Evolutionary conservation across 2,888 invertebrate genomes (phyloP).

Genomic region (Trilocha varians): DNA sequence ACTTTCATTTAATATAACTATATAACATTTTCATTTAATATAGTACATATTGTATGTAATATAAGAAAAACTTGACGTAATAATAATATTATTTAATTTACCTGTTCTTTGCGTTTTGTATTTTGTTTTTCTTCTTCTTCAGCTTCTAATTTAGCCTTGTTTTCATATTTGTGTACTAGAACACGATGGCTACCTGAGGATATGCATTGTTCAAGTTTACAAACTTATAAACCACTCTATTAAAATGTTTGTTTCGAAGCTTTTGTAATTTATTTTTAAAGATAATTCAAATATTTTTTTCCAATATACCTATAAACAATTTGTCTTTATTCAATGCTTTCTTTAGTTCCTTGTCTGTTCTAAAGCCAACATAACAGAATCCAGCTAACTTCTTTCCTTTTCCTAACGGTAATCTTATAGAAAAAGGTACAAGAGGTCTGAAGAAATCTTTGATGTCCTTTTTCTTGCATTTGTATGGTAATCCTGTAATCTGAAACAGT

Average conservation of each 20-base stretch:
- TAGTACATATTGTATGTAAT: no score
- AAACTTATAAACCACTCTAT: no score
- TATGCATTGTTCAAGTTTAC: background rate
- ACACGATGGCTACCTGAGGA: constrained; percentile 54
- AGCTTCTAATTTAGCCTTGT: constrained; percentile 44
- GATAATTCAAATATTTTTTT: background rate
- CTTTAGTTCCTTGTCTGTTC: constrained; percentile 83
- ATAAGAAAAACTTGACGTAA: no score
- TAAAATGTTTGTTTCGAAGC: no score
- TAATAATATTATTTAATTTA: constrained; percentile 13
- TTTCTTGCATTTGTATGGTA: constrained; percentile 86
- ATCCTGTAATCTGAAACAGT: constrained; percentile 79
- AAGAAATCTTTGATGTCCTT: constrained; percentile 90
- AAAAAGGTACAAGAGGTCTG: constrained; percentile 82
- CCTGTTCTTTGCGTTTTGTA: constrained; percentile 49
- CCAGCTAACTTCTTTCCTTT: constrained; percentile 79
- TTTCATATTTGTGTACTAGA: constrained; percentile 58
- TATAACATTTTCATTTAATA: background rate
- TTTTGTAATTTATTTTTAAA: no score
- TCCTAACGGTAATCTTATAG: constrained; percentile 83
- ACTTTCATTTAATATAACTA: constrained; percentile 2
- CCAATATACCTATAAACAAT: constrained; percentile 82
- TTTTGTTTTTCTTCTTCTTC: constrained; percentile 46
- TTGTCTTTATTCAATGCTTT: constrained; percentile 88
- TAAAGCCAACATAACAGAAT: constrained; percentile 93